A percentile compares a stretch with the other conserved stretches of the same genome.
phyloP scores from a whole-genome alignment of 2,888 invertebrate genomes.

The Andricus quercusramuli region DNA sequence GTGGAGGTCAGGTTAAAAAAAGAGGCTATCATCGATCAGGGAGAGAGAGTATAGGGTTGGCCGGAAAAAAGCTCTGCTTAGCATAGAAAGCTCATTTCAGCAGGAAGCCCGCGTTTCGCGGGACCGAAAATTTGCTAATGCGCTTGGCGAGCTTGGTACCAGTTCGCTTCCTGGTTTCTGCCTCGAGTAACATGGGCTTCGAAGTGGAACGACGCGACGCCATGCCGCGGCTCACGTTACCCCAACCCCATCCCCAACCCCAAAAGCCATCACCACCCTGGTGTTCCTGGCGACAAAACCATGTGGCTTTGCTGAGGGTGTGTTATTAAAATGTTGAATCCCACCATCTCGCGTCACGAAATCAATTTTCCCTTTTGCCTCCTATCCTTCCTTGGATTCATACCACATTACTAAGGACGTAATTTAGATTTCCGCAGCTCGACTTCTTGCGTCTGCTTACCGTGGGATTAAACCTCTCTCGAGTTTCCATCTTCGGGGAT shows the following conservation, averaged over 20 bases:
- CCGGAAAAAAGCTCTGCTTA: constrained; percentile 54
- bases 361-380: constrained; percentile 66
- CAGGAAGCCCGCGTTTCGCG: constrained; percentile 50
- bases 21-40: neutral
- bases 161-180: constrained; percentile 56
- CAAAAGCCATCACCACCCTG: constrained; percentile 37
- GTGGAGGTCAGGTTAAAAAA: neutral
- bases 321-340: constrained; percentile 70
- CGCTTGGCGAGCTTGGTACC: constrained; percentile 53
- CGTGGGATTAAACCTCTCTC: constrained; percentile 29
- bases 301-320: constrained; percentile 52
- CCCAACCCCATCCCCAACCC: neutral
- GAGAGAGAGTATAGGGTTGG: constrained; percentile 30
- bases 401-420: constrained; percentile 33
- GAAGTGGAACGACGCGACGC: constrained; percentile 48
- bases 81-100: constrained; percentile 56
- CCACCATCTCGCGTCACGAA: constrained; percentile 52
- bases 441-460: constrained; percentile 29
- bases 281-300: constrained; percentile 59
- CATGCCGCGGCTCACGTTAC: constrained; percentile 20
- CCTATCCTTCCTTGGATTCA: constrained; percentile 32
- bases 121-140: constrained; percentile 56
- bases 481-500: constrained; percentile 38
- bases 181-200: constrained; percentile 55
- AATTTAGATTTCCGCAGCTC: constrained; percentile 32